Percentiles rank a stretch among this genome's conserved stretches.
Evolutionary conservation across 2,113 vertebrate species (phyloP).

Genomic region (Alouatta palliata): DNA sequence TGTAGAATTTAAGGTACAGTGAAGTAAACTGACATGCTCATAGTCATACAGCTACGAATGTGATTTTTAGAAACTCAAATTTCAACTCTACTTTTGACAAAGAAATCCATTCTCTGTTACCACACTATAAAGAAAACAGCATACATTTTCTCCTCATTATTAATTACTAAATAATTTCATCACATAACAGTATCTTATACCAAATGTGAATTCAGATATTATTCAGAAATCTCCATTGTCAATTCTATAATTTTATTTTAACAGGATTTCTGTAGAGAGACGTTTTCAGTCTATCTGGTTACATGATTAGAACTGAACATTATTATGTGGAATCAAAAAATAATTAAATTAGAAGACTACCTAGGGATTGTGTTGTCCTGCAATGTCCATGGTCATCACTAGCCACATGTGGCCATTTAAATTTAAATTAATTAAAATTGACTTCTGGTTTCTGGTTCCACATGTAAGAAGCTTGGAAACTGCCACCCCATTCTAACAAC

Average conservation of each 20-base stretch:
- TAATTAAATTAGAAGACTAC: background rate
- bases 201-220: background rate
- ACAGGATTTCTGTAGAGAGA: background rate
- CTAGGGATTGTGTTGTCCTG: background rate
- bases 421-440: constrained; percentile 31
- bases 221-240: background rate
- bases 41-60: background rate
- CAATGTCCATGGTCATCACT: background rate
- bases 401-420: background rate
- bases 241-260: background rate
- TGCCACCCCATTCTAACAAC: background rate
- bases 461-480: background rate
- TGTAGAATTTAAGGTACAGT: background rate
- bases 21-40: background rate
- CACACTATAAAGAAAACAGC: background rate
- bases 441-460: background rate
- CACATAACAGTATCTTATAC: background rate
- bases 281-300: background rate
- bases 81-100: background rate
- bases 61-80: background rate
- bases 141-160: background rate
- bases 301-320: background rate
- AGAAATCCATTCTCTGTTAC: background rate
- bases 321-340: background rate
- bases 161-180: background rate